Conservation (phyloP, 2,113 vertebrate genomes). For the Amphiprion percula region DNA sequence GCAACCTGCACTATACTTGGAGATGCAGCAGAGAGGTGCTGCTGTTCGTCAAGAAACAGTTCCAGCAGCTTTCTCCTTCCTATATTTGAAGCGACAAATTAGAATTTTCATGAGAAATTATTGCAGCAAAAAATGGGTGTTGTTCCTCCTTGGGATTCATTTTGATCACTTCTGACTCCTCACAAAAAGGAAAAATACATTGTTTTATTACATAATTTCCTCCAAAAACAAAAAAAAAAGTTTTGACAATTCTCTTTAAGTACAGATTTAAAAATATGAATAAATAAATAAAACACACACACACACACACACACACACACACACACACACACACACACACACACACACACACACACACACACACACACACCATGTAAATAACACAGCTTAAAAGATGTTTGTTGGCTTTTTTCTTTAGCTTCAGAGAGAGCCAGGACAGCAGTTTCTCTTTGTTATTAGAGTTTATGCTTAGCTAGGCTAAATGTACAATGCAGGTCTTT, state of each 20-base stretch:
- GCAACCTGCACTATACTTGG: not conserved
- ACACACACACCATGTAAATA: too few relatives aligned
- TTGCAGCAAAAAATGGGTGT: not conserved
- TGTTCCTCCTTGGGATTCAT: too few relatives aligned
- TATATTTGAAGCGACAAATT: not conserved
- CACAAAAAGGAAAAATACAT: not conserved
- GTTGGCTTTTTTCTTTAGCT: not conserved
- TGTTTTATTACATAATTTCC: not conserved
- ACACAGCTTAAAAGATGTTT: not conserved
- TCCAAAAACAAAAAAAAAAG: too few relatives aligned
- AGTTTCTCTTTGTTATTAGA: not conserved
- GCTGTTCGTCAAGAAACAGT: not conserved
- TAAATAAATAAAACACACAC: not conserved
- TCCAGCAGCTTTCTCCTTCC: not conserved
- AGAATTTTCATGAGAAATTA: not conserved
- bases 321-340: too few relatives aligned
- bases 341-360: not conserved
- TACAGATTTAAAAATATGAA: not conserved
- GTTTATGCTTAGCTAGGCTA: not conserved
- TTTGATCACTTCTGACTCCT: not conserved
- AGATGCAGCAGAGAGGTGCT: constrained; percentile 6
- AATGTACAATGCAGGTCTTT: not conserved
- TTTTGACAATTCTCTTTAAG: too few relatives aligned
- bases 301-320: not conserved
- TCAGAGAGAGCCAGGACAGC: not conserved